Conservation (phyloP, 2,113 vertebrate species). For the Notothenia rossii region DNA sequence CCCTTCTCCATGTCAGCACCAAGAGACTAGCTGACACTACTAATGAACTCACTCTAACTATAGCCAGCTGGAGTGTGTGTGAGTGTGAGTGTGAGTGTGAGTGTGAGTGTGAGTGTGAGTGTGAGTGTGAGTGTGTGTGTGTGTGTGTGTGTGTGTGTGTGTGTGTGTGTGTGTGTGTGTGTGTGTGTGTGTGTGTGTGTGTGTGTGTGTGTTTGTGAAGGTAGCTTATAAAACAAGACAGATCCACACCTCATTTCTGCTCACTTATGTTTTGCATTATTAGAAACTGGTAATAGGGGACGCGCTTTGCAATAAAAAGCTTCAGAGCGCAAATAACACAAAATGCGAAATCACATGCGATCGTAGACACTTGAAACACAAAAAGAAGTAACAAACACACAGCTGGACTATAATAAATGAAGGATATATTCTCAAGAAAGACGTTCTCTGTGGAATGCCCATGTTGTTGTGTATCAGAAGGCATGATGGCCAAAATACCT, state of each 20-base stretch:
- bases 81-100: conserved; percentile 29
- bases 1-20: conserved; percentile 74
- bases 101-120: conserved; percentile 22
- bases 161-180: conserved; percentile 24
- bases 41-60: conserved; percentile 90
- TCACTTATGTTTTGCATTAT: conserved; percentile 98
- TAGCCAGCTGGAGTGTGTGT: conserved; percentile 85
- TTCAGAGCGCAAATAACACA: conserved; percentile 96
- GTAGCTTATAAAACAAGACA: conserved; percentile 93
- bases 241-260: conserved; percentile 94
- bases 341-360: conserved; percentile 85
- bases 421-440: neutral
- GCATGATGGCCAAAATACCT: too few relatives aligned
- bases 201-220: conserved; percentile 39
- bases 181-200: conserved; percentile 15
- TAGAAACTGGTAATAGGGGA: conserved; percentile 95
- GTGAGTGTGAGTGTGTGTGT: neutral
- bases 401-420: conserved; percentile 76
- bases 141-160: conserved; percentile 32
- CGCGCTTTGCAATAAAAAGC: conserved; percentile 94
- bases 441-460: neutral
- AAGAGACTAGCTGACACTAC: conserved; percentile 79
- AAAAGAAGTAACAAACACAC: conserved; percentile 8
- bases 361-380: conserved; percentile 1
- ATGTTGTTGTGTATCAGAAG: neutral